Percentiles rank a stretch among this genome's conserved stretches.
These are phyloP conservation scores for Diogma glabrata DNA, from an alignment of 2,888 invertebrate genomes.

Conservation along the genomic window DNA sequence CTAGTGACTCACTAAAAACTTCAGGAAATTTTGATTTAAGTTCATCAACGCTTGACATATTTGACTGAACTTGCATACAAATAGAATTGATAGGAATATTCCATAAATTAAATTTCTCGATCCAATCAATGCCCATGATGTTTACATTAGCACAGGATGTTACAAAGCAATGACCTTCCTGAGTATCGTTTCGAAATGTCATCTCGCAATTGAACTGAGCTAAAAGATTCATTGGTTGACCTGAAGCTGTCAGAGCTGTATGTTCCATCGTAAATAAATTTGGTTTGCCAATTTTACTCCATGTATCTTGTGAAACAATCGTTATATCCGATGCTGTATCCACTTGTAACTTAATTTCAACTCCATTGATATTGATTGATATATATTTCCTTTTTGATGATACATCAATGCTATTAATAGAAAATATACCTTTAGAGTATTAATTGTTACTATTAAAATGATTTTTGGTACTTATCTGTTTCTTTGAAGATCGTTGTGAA, in stretches of 20 bases:
- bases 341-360: slow-evolving; percentile 14
- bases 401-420: slow-evolving; percentile 12
- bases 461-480: not conserved
- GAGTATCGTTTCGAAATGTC: slow-evolving; percentile 9
- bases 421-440: too few relatives aligned
- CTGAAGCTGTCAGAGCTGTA: slow-evolving; percentile 16
- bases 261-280: not conserved
- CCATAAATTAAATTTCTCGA: not conserved
- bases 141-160: not conserved
- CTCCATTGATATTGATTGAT: slow-evolving; percentile 17
- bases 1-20: slow-evolving; percentile 15
- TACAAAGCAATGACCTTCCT: not conserved
- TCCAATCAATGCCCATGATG: slow-evolving; percentile 10
- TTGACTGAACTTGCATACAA: not conserved
- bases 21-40: slow-evolving; percentile 16
- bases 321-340: too few relatives aligned
- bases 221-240: slow-evolving; percentile 14
- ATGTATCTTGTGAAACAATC: slow-evolving; percentile 13
- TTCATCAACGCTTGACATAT: not conserved
- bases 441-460: not conserved
- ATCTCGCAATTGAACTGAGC: slow-evolving; percentile 15
- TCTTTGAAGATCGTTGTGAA: not conserved
- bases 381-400: slow-evolving; percentile 16
- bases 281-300: slow-evolving; percentile 9
- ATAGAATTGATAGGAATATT: not conserved